Conservation (phyloP, 2,797 vertebrate genomes). For the Pyrocephalus nanus region DNA sequence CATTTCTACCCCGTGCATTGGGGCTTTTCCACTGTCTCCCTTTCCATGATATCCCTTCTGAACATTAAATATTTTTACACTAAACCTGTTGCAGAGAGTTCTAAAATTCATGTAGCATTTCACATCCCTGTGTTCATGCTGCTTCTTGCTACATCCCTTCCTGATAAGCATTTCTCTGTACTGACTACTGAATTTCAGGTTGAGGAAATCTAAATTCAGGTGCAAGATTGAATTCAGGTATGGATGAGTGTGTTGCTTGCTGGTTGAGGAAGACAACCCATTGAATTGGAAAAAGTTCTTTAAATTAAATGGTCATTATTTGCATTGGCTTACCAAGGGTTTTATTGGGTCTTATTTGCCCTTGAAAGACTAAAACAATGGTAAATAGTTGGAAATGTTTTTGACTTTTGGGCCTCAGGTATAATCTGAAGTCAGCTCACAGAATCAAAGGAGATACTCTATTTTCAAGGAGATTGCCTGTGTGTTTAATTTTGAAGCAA, state of each 20-base stretch:
- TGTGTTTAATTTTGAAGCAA: background rate
- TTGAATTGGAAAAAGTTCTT: background rate
- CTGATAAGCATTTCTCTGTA: background rate
- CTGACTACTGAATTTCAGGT: background rate
- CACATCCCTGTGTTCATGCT: background rate
- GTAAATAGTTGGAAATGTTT: background rate
- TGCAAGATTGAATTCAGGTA: background rate
- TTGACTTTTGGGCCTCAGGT: background rate
- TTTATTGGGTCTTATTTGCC: background rate
- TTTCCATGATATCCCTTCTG: background rate
- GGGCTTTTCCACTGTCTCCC: background rate
- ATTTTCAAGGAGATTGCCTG: background rate
- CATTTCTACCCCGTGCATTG: background rate
- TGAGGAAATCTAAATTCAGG: background rate
- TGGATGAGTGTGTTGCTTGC: background rate
- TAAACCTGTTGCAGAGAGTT: background rate
- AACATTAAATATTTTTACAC: background rate
- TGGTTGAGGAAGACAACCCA: background rate
- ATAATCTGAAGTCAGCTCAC: background rate
- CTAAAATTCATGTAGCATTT: background rate
- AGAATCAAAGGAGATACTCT: background rate
- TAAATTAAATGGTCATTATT: background rate
- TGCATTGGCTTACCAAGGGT: background rate
- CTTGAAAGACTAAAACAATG: background rate
- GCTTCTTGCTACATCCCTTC: background rate